Conservation (phyloP, 2,113 vertebrate genomes). For the Tyto alba region DNA sequence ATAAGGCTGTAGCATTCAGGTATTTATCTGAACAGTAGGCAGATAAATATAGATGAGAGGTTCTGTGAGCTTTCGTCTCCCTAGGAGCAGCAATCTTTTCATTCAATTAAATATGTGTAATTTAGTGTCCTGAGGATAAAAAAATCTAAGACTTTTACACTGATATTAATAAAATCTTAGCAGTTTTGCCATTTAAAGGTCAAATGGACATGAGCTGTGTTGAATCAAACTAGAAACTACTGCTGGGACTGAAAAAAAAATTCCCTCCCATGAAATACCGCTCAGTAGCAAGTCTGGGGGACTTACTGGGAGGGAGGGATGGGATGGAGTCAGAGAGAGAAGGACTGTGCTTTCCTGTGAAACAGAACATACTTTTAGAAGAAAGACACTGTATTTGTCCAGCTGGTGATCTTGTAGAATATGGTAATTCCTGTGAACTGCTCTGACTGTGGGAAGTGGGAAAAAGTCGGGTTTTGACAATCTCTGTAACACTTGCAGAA, state of each 20-base stretch:
- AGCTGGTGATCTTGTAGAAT: not conserved
- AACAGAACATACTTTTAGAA: not conserved
- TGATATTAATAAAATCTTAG: constrained; percentile 1
- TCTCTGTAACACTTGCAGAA: not conserved
- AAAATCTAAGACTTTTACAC: not conserved
- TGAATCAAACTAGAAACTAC: not conserved
- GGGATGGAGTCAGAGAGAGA: not conserved
- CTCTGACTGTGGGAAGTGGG: not conserved
- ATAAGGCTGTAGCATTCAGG: not conserved
- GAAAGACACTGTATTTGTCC: not conserved
- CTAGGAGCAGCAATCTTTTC: not conserved
- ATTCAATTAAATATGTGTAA: not conserved
- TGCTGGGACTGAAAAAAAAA: not conserved
- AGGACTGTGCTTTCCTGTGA: not conserved
- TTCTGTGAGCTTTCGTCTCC: not conserved
- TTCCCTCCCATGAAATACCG: not conserved
- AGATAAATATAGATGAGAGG: not conserved
- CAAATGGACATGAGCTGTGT: not conserved
- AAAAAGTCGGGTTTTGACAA: not conserved
- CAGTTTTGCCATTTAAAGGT: constrained; percentile 29
- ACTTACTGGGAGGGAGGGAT: not conserved
- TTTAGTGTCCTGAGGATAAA: not conserved
- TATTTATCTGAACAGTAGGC: not conserved
- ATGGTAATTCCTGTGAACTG: not conserved
- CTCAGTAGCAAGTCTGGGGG: not conserved